Evolutionary conservation across 2,113 vertebrate genomes (phyloP), one percentile per base, ranked within the genome.

Genomic region (Gnathonemus longibarbis): DNA sequence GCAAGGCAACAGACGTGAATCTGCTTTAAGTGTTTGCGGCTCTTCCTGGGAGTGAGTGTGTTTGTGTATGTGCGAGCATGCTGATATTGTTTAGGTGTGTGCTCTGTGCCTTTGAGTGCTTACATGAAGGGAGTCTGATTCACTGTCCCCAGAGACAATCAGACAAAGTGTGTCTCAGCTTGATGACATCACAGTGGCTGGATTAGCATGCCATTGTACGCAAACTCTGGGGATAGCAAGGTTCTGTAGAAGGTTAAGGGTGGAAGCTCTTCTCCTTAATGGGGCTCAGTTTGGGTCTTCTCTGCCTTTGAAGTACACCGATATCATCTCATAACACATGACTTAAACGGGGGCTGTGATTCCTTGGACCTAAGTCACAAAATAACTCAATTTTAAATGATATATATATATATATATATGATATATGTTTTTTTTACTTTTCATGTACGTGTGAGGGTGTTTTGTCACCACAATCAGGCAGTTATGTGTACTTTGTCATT

Each of bases 261-360:
- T 50, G 21, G 10, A 21, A 31, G 88, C 19, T 53, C 9, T 80
- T 21, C 48, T 83, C 50, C 31, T 46, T 89, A 31, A 3, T 31
- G 45, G 48, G 35, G 46, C 31, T 89, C 70, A 83, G 80, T 9
- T 19, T 85, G 11, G 53, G 89, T 31, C 35, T 84, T 62, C 39
- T 89, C 42, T 89, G 80, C 62, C 89, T 42, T 89, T 35, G 21
- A 56, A 58, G 77, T 74, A 58, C 50, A 31, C 80, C 39, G 17
- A 48, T 80, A 85, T 89, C 89, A 89, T 89, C 89, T 89, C 89
- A 89, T 89, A 85, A 52, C 50, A 58, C 77, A 62, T 89, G 52
- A 62, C 89, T 48, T 84, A 84, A 89, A 62, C 42, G 27, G 50
- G 77, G 89, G 89, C 83, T 24, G 24, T 24, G 35, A 62, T 52